Base-by-base conservation (phyloP, 2,797 vertebrate genomes). In the Centroberyx gerrardi region DNA sequence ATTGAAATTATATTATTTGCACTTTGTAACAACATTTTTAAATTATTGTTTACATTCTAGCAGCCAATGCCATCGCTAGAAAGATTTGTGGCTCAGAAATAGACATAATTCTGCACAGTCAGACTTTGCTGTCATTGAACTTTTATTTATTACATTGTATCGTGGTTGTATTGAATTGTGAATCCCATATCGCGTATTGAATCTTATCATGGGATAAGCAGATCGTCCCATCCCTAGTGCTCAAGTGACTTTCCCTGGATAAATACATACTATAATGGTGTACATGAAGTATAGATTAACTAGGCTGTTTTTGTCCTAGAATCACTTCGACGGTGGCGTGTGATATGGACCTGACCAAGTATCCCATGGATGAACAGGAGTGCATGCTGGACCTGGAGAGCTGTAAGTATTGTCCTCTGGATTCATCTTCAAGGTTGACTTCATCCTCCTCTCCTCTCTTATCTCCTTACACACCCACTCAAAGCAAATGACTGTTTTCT, bases 271-370 rank as follows among this genome's bases (percentile, higher is more conserved):
- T 10, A 13, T 17, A n/a, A 31, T 12, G 3, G 9, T 44, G 31
- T 5, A 36, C 14, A n/a, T 33, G 3, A 29, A 1, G 5, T 27
- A 68, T 64, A 7, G 8, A 66, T 40, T 28, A 17, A 33, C 8
- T 29, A 8, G 3, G 2, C 8, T 14, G 46, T 72, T 69, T 76
- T 74, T 54, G 53, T 78, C 66, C 22, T 87, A 99, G 98, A 83
- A 97, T 99, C 83, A 99, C 98, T 27, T 98, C 98, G 1, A 99
- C 97, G 0, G 97, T 98, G 86, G 97, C 98, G 12, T 99, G 98
- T 46, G 98, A 99, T 81, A 99, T 99, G 98, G 98, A 99, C 88
- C 95, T 99, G 13, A 98, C 98, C 87, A 99, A 99, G 84, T 99
- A 99, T 18, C 98, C 98, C 0, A 97, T 99, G 98, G 98, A 99